A percentile compares a stretch with the other conserved stretches of the same genome.
These are phyloP conservation scores for Tipula helvola DNA, from an alignment of 2,888 invertebrate genomes.

Conservation along the genomic window DNA sequence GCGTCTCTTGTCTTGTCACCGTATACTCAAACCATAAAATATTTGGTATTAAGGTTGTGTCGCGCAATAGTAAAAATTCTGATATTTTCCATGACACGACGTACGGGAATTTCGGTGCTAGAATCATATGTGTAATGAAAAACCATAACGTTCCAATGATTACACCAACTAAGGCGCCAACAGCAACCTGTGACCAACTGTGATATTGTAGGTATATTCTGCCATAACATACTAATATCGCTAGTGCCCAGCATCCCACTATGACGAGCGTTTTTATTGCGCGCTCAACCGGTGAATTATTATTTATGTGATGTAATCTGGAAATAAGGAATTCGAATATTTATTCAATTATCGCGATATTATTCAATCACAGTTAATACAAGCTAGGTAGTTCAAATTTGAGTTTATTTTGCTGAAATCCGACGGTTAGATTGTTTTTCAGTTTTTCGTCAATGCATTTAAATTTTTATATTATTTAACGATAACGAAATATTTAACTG, in stretches of 20 bases:
- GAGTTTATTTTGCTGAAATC: too few species aligned
- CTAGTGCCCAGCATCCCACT: conserved; percentile 43
- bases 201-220: conserved; percentile 83
- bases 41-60: conserved; percentile 83
- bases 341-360: conserved; percentile 7
- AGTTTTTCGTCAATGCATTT: too few species aligned
- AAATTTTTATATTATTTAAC: too few species aligned
- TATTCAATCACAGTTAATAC: too few species aligned
- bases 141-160: conserved; percentile 73
- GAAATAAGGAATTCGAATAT: conserved; percentile 21
- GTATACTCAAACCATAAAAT: conserved; percentile 91
- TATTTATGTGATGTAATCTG: conserved; percentile 73
- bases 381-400: too few species aligned
- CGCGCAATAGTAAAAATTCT: conserved; percentile 73
- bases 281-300: conserved; percentile 62
- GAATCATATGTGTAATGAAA: conserved; percentile 58
- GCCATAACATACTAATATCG: conserved; percentile 50
- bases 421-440: too few species aligned
- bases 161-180: conserved; percentile 62
- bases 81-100: conserved; percentile 76
- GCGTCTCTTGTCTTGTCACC: conserved; percentile 69
- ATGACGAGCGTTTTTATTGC: conserved; percentile 57
- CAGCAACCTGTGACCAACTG: conserved; percentile 65
- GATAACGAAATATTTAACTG: too few species aligned
- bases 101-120: conserved; percentile 75